Evolutionary conservation across 2,888 invertebrate species (phyloP).

Genomic region (Lagria hirta): DNA sequence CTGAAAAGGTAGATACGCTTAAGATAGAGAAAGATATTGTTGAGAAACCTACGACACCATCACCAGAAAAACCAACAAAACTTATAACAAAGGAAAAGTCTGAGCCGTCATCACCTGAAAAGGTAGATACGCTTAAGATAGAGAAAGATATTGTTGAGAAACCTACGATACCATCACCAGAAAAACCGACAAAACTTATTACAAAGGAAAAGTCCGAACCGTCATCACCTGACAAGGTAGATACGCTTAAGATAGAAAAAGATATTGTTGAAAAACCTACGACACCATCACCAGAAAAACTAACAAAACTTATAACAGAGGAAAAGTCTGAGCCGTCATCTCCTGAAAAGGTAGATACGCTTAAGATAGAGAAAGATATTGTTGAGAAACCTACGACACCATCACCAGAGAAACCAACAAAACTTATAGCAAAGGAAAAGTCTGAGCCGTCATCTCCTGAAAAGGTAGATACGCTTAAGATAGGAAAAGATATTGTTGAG

Average conservation of each 20-base stretch:
- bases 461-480: conserved; percentile 4
- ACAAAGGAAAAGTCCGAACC: too few relatives aligned
- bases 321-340: too few relatives aligned
- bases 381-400: neutral
- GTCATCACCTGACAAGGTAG: too few relatives aligned
- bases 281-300: too few relatives aligned
- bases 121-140: too few relatives aligned
- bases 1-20: conserved; percentile 1
- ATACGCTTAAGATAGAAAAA: too few relatives aligned
- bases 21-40: neutral
- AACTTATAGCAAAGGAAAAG: conserved; percentile 12
- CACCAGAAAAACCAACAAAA: conserved; percentile 11
- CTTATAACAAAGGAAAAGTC: too few relatives aligned
- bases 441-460: conserved; percentile 12
- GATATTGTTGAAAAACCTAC: too few relatives aligned
- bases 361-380: neutral
- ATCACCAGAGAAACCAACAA: conserved; percentile 2
- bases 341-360: neutral
- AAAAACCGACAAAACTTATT: too few relatives aligned
- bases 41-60: conserved; percentile 15
- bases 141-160: too few relatives aligned
- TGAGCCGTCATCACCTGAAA: too few relatives aligned
- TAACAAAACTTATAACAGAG: neutral
- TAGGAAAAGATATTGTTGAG: neutral
- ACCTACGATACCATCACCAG: too few relatives aligned